Percentiles rank a stretch among this genome's conserved stretches.
phyloP scores from a whole-genome alignment of 1,140 invertebrate genomes.

The Caenorhabditis latens region DNA sequence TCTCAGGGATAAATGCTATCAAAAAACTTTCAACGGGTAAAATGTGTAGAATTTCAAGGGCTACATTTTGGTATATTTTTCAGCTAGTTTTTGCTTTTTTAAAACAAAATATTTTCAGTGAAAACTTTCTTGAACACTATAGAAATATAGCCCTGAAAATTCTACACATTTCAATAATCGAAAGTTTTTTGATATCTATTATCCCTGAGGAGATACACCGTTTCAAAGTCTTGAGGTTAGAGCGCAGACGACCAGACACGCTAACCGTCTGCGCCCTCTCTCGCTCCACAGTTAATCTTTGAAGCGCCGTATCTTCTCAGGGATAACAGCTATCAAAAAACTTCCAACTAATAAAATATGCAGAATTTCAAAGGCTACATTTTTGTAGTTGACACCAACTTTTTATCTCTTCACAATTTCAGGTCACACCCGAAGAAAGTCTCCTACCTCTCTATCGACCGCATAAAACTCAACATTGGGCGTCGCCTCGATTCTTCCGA shows the following conservation, averaged over 20 bases:
- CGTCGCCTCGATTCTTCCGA: constrained; percentile 54
- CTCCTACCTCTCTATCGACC: constrained; percentile 49
- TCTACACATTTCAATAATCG: background rate
- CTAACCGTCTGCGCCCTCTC: too few relatives aligned
- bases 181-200: background rate
- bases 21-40: background rate
- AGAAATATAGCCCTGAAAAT: background rate
- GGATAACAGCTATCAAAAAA: background rate
- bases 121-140: too few relatives aligned
- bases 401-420: too few relatives aligned
- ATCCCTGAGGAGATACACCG: background rate
- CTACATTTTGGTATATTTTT: too few relatives aligned
- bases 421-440: too few relatives aligned
- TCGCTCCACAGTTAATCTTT: too few relatives aligned
- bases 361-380: background rate
- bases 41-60: background rate
- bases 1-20: background rate
- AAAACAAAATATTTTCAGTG: too few relatives aligned
- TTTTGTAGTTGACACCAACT: constrained; percentile 3
- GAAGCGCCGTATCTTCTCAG: background rate
- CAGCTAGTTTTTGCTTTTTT: too few relatives aligned
- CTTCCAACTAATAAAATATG: background rate
- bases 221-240: background rate
- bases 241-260: too few relatives aligned
- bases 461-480: constrained; percentile 56